A percentile compares a stretch with the other conserved stretches of the same genome.
Evolutionary conservation across 2,113 vertebrate species (phyloP).

Genomic region (Dicentrarchus labrax): DNA sequence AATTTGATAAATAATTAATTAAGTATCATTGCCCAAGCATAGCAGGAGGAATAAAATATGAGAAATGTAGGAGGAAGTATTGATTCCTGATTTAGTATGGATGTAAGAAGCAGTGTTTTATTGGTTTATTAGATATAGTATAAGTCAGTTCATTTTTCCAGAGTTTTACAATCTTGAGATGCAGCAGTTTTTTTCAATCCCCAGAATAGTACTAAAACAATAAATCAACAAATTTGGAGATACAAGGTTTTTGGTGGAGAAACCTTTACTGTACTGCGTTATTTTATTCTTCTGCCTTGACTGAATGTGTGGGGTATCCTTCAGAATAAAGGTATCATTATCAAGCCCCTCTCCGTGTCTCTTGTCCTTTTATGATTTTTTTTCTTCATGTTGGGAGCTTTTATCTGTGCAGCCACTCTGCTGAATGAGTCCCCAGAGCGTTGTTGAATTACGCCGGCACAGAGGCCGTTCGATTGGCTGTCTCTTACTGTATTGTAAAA

Average conservation of each 20-base stretch:
- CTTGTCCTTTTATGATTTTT: neutral
- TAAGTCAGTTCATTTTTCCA: too few species aligned
- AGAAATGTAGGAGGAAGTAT: too few species aligned
- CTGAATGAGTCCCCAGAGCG: conserved; percentile 64
- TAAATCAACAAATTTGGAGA: too few species aligned
- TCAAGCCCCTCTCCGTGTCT: neutral
- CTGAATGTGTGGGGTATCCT: neutral
- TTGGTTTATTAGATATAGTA: too few species aligned
- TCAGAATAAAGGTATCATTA: conserved; percentile 15
- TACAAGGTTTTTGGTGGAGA: neutral
- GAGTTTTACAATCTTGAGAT: too few species aligned
- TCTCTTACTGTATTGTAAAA: conserved; percentile 52
- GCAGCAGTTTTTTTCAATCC: too few species aligned
- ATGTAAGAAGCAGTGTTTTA: too few species aligned
- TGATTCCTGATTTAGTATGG: too few species aligned
- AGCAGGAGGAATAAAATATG: too few species aligned
- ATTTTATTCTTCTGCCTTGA: neutral
- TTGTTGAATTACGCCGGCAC: conserved; percentile 56
- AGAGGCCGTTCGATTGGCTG: conserved; percentile 56
- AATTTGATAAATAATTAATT: neutral
- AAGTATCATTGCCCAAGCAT: neutral
- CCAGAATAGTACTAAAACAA: too few species aligned
- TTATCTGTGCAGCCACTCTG: conserved; percentile 32
- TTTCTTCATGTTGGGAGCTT: conserved; percentile 12
- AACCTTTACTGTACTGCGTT: neutral